A percentile compares a stretch with the other conserved stretches of the same genome.
Conservation (phyloP, 2,113 vertebrate species). For the Coracopsis vasa region DNA sequence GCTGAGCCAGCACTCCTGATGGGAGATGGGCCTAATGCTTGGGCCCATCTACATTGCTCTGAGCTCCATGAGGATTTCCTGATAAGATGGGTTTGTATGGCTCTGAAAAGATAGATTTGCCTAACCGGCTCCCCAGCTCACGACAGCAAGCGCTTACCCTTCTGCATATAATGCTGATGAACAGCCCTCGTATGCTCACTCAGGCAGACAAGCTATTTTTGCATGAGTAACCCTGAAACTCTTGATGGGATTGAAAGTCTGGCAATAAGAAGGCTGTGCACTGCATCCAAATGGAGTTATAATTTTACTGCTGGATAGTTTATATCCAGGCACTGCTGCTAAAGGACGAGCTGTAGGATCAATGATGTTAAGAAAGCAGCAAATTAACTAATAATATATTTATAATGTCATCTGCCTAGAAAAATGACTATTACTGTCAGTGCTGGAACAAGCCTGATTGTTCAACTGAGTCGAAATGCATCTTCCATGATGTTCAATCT, state of each 20-base stretch:
- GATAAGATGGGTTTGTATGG: background rate
- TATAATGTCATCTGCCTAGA: slow-evolving; percentile 21
- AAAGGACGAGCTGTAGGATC: background rate
- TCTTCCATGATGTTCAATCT: background rate
- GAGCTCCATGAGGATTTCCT: background rate
- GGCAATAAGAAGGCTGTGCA: background rate
- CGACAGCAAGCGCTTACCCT: rapidly evolving
- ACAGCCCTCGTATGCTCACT: rapidly evolving
- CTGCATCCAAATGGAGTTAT: background rate
- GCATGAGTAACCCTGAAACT: background rate
- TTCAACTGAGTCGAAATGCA: background rate
- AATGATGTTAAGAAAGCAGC: background rate
- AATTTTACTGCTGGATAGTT: background rate
- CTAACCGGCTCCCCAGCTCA: background rate
- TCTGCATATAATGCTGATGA: background rate
- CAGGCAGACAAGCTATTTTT: background rate
- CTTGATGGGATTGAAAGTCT: background rate
- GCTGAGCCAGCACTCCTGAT: rapidly evolving
- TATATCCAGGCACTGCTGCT: slow-evolving; percentile 13
- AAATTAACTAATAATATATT: slow-evolving; percentile 18
- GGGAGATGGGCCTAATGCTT: background rate
- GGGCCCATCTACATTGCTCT: background rate
- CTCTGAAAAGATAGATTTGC: background rate
- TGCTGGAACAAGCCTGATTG: background rate
- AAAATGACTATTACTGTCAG: background rate